Evolutionary conservation across 2,113 vertebrate genomes (phyloP).

Genomic region (Tetrax tetrax): DNA sequence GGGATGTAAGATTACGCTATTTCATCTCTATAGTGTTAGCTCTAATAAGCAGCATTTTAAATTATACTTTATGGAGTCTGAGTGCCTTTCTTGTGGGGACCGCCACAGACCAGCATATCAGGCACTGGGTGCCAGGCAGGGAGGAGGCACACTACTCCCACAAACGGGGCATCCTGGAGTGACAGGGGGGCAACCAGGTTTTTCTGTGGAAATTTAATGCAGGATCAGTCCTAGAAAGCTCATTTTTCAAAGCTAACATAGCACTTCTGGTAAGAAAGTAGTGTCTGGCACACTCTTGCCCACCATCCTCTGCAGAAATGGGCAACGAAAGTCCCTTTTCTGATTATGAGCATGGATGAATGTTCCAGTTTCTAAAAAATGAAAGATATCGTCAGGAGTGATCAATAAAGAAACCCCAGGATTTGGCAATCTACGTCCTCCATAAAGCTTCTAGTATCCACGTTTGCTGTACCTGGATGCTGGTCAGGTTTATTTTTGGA

Average conservation of each 20-base stretch:
- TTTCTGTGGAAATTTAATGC: background rate
- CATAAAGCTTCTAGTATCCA: background rate
- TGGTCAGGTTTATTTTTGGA: background rate
- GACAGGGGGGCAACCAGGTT: background rate
- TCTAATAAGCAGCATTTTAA: background rate
- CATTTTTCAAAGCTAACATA: background rate
- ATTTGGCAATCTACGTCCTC: background rate
- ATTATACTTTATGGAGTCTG: background rate
- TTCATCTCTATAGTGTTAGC: background rate
- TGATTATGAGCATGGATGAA: background rate
- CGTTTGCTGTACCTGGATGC: background rate
- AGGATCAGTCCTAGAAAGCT: background rate
- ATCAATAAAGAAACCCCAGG: background rate
- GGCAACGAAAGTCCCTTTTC: background rate
- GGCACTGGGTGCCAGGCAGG: background rate
- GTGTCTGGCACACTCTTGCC: background rate
- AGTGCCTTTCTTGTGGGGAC: background rate
- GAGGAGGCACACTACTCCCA: background rate
- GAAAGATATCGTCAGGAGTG: background rate
- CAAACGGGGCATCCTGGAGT: rapidly evolving
- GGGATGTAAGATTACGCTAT: background rate
- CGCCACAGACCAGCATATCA: rapidly evolving
- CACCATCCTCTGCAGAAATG: background rate
- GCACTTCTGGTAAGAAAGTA: background rate
- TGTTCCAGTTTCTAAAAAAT: background rate